These are phyloP conservation scores for Dilophus febrilis DNA, from an alignment of 2,888 invertebrate genomes.

Conservation along the genomic window DNA sequence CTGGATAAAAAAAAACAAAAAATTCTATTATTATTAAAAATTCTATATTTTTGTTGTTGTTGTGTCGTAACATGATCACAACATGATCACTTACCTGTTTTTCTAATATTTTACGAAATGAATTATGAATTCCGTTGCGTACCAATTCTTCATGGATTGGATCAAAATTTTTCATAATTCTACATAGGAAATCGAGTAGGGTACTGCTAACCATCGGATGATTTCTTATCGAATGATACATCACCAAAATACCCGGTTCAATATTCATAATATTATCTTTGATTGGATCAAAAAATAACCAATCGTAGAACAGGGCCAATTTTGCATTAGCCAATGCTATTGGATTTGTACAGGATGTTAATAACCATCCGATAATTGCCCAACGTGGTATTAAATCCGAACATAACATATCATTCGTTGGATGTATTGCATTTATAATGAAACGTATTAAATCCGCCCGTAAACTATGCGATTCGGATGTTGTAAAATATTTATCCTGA, in stretches of 20 bases:
- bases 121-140: slow-evolving; percentile 30
- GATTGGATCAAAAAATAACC: slow-evolving; percentile 49
- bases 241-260: slow-evolving; percentile 51
- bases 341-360: slow-evolving; percentile 47
- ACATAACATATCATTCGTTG: slow-evolving; percentile 47
- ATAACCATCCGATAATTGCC: slow-evolving; percentile 53
- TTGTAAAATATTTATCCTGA: slow-evolving; percentile 47
- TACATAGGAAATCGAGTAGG: slow-evolving; percentile 47
- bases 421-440: slow-evolving; percentile 50
- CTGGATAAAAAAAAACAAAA: slow-evolving; percentile 13
- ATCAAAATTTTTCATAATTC: slow-evolving; percentile 35
- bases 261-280: slow-evolving; percentile 56
- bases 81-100: slow-evolving; percentile 50
- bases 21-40: too few relatives aligned
- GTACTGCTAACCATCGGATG: slow-evolving; percentile 48
- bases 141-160: slow-evolving; percentile 29
- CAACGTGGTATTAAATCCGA: slow-evolving; percentile 52
- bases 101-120: slow-evolving; percentile 27
- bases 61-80: too few relatives aligned
- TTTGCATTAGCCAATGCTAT: slow-evolving; percentile 50
- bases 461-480: slow-evolving; percentile 47
- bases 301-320: slow-evolving; percentile 49
- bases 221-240: slow-evolving; percentile 47
- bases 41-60: too few relatives aligned
- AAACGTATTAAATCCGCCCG: slow-evolving; percentile 51